These are phyloP conservation scores for Pseudoips prasinana DNA, from an alignment of 2,888 invertebrate genomes.

Conservation along the genomic window DNA sequence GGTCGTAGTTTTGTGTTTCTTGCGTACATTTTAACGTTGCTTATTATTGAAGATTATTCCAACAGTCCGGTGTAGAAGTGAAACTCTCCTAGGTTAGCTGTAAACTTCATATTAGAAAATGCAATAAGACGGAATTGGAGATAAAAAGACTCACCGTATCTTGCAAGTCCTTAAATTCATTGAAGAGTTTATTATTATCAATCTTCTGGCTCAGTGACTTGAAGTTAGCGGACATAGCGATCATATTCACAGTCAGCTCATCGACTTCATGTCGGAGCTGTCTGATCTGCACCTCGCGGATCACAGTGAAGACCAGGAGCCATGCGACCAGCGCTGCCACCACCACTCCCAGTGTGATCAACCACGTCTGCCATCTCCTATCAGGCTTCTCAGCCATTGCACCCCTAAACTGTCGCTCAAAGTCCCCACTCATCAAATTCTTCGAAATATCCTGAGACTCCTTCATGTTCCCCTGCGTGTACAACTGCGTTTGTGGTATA, in stretches of 20 bases:
- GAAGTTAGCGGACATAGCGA: slow-evolving; percentile 59
- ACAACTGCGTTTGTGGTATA: slow-evolving; percentile 62
- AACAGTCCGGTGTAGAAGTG: too few relatives aligned
- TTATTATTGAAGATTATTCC: too few relatives aligned
- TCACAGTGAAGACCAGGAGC: slow-evolving; percentile 59
- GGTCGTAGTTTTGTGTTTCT: too few relatives aligned
- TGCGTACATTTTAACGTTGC: too few relatives aligned
- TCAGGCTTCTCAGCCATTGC: slow-evolving; percentile 48
- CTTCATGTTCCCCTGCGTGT: slow-evolving; percentile 63
- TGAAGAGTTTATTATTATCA: slow-evolving; percentile 57
- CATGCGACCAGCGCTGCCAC: slow-evolving; percentile 51
- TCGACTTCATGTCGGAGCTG: slow-evolving; percentile 61
- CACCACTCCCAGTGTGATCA: slow-evolving; percentile 42
- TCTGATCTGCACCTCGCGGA: slow-evolving; percentile 61
- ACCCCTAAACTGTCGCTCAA: slow-evolving; percentile 62
- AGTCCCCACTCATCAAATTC: slow-evolving; percentile 73
- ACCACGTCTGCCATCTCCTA: slow-evolving; percentile 46
- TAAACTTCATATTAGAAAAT: too few relatives aligned
- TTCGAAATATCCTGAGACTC: slow-evolving; percentile 68
- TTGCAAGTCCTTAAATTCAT: slow-evolving; percentile 62
- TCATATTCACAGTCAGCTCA: slow-evolving; percentile 63
- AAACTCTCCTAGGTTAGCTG: too few relatives aligned
- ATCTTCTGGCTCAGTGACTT: slow-evolving; percentile 63
- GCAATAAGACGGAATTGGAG: too few relatives aligned
- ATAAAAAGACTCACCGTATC: slow-evolving; percentile 61